Conservation (phyloP, 2,113 vertebrate species). For the Gymnobelideus leadbeateri region DNA sequence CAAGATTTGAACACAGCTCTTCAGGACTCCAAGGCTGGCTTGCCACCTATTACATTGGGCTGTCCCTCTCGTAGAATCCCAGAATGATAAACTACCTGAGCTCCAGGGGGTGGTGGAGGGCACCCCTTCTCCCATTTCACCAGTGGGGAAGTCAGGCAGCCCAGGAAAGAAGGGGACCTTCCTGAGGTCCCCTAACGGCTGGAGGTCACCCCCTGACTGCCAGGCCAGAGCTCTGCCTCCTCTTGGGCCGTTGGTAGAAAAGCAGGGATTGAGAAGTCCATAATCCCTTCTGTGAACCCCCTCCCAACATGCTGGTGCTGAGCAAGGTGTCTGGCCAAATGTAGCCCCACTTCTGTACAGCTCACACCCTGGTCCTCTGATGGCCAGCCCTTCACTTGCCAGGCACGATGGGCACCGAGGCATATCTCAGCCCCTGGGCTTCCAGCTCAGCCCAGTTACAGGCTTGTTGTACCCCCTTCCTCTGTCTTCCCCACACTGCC, state of each 20-base stretch:
- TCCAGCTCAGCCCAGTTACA: not conserved
- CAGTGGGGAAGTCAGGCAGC: not conserved
- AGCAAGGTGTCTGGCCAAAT: not conserved
- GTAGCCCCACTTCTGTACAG: not conserved
- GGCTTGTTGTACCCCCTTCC: not conserved
- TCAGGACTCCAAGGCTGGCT: not conserved
- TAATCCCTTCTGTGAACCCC: not conserved
- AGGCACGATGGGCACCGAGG: not conserved
- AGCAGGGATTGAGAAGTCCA: not conserved
- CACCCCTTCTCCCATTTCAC: not conserved
- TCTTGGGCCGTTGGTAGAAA: not conserved
- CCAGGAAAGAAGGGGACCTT: not conserved
- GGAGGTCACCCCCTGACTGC: not conserved
- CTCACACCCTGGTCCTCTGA: not conserved
- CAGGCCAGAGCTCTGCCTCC: not conserved
- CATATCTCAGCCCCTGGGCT: no score
- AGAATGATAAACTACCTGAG: not conserved
- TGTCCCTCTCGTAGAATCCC: not conserved
- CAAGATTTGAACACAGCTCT: not conserved
- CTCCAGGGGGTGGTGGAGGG: accelerated
- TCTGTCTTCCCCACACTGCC: not conserved
- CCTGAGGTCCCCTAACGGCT: not conserved
- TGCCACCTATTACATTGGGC: not conserved
- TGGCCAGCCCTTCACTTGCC: not conserved
- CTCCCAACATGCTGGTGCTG: not conserved